Evolutionary conservation across 2,113 vertebrate genomes (phyloP).

Genomic region (Pandion haliaetus): DNA sequence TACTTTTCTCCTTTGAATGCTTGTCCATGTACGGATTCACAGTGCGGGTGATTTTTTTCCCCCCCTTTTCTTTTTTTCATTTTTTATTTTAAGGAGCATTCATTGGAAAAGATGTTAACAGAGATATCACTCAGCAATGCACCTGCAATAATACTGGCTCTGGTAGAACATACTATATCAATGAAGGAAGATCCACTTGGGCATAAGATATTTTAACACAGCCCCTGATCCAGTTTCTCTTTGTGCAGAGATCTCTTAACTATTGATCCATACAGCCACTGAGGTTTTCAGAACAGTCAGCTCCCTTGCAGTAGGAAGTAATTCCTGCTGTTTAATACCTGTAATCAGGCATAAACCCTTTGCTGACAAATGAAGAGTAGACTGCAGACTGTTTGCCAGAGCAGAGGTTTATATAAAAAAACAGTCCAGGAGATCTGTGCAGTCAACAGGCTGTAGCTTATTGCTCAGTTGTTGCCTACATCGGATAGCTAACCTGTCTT

Average conservation of each 20-base stretch:
- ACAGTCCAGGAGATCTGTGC: not conserved
- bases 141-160: not conserved
- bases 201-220: not conserved
- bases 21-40: not conserved
- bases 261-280: not conserved
- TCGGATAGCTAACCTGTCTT: not conserved
- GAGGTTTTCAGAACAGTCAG: not conserved
- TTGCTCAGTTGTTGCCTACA: not conserved
- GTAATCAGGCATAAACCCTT: not conserved
- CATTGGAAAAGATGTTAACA: not conserved
- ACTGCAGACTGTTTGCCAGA: not conserved
- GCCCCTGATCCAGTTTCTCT: not conserved
- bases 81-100: not conserved
- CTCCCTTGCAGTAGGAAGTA: not conserved
- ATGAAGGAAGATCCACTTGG: not conserved
- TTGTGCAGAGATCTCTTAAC: not conserved
- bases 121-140: not conserved
- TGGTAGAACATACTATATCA: not conserved
- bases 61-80: fast-evolving
- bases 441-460: not conserved
- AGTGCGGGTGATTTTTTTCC: not conserved
- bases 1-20: not conserved
- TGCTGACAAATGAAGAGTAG: not conserved
- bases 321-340: not conserved
- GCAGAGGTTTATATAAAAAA: not conserved